Conservation (phyloP, 2,113 vertebrate species). For the Nyctibius bracteatus region DNA sequence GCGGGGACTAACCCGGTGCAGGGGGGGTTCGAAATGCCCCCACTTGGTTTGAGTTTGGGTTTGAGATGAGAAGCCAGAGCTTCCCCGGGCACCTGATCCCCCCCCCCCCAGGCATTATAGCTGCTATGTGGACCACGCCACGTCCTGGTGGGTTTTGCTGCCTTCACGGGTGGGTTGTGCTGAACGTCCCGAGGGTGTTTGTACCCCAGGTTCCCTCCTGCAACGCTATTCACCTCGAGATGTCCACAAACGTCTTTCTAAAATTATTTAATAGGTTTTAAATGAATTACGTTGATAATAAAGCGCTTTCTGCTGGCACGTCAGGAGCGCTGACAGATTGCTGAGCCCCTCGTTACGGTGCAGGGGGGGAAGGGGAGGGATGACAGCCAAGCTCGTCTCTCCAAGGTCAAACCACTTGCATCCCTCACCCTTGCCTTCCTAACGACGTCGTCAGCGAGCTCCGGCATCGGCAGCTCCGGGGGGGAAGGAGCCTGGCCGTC, state of each 20-base stretch:
- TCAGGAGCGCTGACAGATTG: neutral
- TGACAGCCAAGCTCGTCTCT: neutral
- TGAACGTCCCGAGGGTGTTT: rapidly evolving
- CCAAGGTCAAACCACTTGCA: neutral
- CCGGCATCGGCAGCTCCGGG: rapidly evolving
- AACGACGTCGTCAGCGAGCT: rapidly evolving
- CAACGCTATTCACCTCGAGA: rapidly evolving
- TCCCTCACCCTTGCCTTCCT: neutral
- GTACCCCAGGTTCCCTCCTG: neutral
- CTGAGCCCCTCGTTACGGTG: neutral
- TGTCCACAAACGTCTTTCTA: rapidly evolving
- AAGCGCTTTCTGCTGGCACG: rapidly evolving
- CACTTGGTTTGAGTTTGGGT: neutral
- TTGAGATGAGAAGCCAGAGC: neutral
- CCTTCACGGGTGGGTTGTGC: rapidly evolving
- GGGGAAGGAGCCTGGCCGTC: rapidly evolving
- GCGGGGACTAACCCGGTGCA: rapidly evolving
- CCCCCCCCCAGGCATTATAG: rapidly evolving
- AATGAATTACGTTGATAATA: neutral
- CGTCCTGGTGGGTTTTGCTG: rapidly evolving
- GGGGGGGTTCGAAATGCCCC: neutral
- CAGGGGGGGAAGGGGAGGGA: neutral
- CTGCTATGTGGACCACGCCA: rapidly evolving
- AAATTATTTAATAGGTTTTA: neutral
- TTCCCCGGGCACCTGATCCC: rapidly evolving